Evolutionary conservation across 2,797 vertebrate species (phyloP).

Genomic region (Leuciscus waleckii): DNA sequence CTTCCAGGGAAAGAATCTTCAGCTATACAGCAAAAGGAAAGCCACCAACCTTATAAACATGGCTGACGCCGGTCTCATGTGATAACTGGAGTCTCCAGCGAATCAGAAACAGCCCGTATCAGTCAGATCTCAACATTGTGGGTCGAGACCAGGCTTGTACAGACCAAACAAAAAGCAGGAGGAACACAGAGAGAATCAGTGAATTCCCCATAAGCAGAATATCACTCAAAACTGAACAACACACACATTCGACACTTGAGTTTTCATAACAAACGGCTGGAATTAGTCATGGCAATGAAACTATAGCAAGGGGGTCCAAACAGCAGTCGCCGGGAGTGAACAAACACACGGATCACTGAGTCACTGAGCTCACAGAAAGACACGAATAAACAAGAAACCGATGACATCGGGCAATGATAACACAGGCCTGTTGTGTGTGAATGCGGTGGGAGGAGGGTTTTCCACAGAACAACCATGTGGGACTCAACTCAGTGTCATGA

Average conservation of each 20-base stretch:
- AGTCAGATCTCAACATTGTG: background rate
- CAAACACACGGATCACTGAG: no score
- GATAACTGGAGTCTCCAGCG: background rate
- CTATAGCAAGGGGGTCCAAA: background rate
- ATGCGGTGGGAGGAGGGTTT: background rate
- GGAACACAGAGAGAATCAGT: background rate
- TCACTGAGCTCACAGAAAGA: background rate
- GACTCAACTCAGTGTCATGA: background rate
- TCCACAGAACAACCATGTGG: background rate
- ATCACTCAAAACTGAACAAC: background rate
- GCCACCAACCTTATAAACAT: background rate
- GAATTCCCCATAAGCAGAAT: background rate
- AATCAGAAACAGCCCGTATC: background rate
- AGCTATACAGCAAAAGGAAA: background rate
- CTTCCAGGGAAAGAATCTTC: background rate
- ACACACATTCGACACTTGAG: background rate
- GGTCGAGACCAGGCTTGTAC: background rate
- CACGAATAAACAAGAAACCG: background rate
- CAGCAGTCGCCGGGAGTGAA: background rate
- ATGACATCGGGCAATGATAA: background rate
- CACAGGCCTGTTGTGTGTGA: background rate
- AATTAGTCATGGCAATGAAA: background rate
- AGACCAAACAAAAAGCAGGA: background rate
- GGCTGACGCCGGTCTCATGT: background rate
- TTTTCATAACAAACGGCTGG: background rate